phyloP scores from a whole-genome alignment of 2,113 vertebrate species.

The Protobothrops flavoviridis region DNA sequence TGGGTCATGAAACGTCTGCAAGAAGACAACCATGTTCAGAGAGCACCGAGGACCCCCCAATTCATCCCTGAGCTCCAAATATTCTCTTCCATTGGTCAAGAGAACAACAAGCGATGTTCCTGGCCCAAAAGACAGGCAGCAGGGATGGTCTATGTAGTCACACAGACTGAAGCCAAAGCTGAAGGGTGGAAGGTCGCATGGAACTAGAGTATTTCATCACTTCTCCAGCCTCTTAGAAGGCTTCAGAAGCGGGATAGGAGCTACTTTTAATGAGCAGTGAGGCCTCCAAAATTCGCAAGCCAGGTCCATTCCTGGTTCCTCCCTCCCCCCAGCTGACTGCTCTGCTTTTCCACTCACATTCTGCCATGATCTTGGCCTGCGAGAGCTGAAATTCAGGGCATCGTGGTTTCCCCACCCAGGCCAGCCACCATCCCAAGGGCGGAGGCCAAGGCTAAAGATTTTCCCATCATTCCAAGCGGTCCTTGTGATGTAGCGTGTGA shows the following conservation, averaged over 20 bases:
- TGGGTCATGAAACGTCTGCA: not conserved
- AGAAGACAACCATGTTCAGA: too few relatives aligned
- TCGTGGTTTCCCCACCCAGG: not conserved
- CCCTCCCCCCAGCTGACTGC: not conserved
- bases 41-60: too few relatives aligned
- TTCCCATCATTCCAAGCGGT: not conserved
- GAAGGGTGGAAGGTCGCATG: not conserved
- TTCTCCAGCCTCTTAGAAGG: not conserved
- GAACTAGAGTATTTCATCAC: not conserved
- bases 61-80: not conserved
- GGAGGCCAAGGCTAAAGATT: not conserved
- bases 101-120: not conserved
- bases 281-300: not conserved
- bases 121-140: not conserved
- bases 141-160: not conserved
- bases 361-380: not conserved
- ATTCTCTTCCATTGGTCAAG: not conserved
- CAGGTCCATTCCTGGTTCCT: not conserved
- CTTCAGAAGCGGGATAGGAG: not conserved
- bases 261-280: not conserved
- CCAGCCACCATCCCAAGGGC: not conserved
- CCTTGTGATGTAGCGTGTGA: not conserved
- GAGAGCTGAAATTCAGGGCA: not conserved
- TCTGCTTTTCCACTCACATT: not conserved
- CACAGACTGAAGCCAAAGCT: not conserved